Base-by-base conservation (phyloP, 2,888 invertebrate species). In the Rapana venosa region DNA sequence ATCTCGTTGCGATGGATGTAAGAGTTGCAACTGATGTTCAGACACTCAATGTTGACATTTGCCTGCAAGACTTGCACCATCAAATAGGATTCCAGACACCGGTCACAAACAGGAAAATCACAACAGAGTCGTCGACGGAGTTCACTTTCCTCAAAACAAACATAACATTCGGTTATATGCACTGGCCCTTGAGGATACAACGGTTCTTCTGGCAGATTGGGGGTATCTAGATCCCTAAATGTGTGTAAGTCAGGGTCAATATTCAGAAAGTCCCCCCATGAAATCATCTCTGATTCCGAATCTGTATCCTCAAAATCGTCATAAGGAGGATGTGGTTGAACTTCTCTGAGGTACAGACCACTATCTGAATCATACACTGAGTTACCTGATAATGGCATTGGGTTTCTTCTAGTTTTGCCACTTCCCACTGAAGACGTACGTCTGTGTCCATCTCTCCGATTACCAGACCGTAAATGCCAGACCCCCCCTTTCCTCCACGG, bases 1-100 rank as follows among this genome's bases (percentile, higher is more conserved):
- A 96, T 94, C 92, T 96, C 96, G 90, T 96, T 95, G 17, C 95
- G 92, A 88, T 95, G 95, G 13, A 96, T 94, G 87, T 92, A 95
- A 13, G 92, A 91, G 30, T 93, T 90, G 91, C 96, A 96, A n/a
- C 91, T 81, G 8, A 91, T 90, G 81, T 94, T 95, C 22, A 95
- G 94, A 91, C 96, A 96, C 77, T 94, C 93, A 61, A 96, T 95
- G 88, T 95, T 94, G 0, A 96, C 94, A 13, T 93, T 93, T 0
- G 95, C 96, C 77, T 94, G 92, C 15, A 93, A 92, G 0, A 96
- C 95, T 88, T 95, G 94, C 4, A 91, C 90, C 0, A 92, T 90
- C 20, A 95, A 92, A 91, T 96, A 96, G 20, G 91, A 91, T 26
- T 93, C 92, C 90, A 96, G 92, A 90, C 96, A 96, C 2, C 90